phyloP scores from a whole-genome alignment of 1,140 invertebrate genomes.

The Drosophila lowei region DNA sequence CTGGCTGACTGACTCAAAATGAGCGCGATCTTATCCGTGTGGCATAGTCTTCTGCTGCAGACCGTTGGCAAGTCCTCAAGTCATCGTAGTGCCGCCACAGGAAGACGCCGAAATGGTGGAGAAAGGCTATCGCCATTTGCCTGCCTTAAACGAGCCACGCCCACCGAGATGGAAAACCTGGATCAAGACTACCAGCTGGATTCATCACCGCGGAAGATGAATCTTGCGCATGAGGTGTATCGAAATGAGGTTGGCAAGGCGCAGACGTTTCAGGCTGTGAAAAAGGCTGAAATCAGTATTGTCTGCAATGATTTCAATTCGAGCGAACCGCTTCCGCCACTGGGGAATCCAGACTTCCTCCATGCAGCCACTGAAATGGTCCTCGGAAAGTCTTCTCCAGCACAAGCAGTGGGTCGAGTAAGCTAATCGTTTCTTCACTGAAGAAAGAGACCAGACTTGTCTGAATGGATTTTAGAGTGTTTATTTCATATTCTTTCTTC shows the following conservation, averaged over 20 bases:
- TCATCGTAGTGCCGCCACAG: slow-evolving; percentile 3
- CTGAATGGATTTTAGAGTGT: background rate
- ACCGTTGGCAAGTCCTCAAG: slow-evolving; percentile 3
- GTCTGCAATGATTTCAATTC: slow-evolving; percentile 92
- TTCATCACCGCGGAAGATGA: slow-evolving; percentile 23
- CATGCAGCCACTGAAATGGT: slow-evolving; percentile 91
- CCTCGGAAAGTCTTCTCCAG: slow-evolving; percentile 90
- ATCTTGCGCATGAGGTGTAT: slow-evolving; percentile 84
- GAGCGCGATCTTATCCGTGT: slow-evolving; percentile 10
- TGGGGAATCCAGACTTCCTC: slow-evolving; percentile 89
- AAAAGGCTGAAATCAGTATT: slow-evolving; percentile 92
- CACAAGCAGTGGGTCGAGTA: slow-evolving; percentile 89
- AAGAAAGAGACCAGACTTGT: too few species aligned
- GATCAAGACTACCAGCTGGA: slow-evolving; percentile 28
- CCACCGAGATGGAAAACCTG: slow-evolving; percentile 3
- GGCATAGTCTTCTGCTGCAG: slow-evolving; percentile 8
- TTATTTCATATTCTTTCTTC: background rate
- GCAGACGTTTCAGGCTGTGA: slow-evolving; percentile 98
- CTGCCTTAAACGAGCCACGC: slow-evolving; percentile 6
- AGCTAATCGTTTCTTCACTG: slow-evolving; percentile 35
- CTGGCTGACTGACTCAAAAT: slow-evolving; percentile 2
- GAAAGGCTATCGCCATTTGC: slow-evolving; percentile 14
- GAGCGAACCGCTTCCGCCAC: slow-evolving; percentile 94
- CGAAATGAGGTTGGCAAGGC: slow-evolving; percentile 95
- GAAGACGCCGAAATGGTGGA: slow-evolving; percentile 8